Evolutionary conservation across 2,113 vertebrate genomes (phyloP).

Genomic region (Notechis scutatus): DNA sequence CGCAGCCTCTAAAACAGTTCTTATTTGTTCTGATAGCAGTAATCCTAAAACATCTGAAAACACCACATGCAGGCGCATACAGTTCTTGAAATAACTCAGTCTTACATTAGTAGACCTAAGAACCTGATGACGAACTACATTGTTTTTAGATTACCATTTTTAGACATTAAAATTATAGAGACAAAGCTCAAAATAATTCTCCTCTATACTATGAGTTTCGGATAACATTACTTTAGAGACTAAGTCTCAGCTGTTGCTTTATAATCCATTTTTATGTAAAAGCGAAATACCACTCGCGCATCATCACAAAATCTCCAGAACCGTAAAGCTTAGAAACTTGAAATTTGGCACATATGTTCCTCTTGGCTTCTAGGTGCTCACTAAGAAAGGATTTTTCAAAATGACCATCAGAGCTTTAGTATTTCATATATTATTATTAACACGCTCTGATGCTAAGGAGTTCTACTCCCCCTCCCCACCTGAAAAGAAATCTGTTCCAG

Average conservation of each 20-base stretch:
- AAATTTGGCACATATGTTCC: too few relatives aligned
- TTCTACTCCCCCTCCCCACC: too few relatives aligned
- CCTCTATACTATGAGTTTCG: neutral
- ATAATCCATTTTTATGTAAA: neutral
- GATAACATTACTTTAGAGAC: neutral
- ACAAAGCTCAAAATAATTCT: neutral
- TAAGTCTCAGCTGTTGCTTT: neutral
- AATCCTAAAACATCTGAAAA: neutral
- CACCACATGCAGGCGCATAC: neutral
- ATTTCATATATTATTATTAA: too few relatives aligned
- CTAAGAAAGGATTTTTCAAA: too few relatives aligned
- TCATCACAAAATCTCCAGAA: too few relatives aligned
- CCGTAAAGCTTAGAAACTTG: too few relatives aligned
- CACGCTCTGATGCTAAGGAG: too few relatives aligned
- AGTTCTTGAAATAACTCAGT: neutral
- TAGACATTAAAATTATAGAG: neutral
- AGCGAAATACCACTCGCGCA: too few relatives aligned
- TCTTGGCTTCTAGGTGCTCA: too few relatives aligned
- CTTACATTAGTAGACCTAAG: neutral
- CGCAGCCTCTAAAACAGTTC: neutral
- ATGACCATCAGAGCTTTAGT: too few relatives aligned
- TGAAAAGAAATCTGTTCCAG: too few relatives aligned
- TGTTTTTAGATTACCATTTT: neutral
- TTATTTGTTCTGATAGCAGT: neutral
- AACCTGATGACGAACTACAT: neutral